Conservation (phyloP, 1,140 invertebrate genomes). For the Mya arenaria region DNA sequence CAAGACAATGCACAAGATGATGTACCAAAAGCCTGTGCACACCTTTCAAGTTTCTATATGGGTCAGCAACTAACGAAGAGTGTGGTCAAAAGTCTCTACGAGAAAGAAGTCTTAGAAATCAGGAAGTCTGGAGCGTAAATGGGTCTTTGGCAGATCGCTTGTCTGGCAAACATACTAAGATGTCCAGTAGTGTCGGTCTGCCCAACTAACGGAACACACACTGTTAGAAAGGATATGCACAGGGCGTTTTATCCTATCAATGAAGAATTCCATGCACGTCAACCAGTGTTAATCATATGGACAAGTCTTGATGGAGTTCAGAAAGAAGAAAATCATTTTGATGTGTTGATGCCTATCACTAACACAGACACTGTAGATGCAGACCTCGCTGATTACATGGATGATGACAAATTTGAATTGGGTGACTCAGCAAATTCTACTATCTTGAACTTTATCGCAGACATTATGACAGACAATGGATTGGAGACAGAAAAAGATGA, state of each 20-base stretch:
- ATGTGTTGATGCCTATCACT: not conserved
- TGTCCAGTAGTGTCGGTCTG: slow-evolving; percentile 12
- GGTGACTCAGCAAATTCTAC: slow-evolving; percentile 2
- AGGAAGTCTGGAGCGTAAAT: not conserved
- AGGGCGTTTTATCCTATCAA: not conserved
- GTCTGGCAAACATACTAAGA: not conserved
- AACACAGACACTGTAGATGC: not conserved
- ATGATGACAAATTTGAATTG: slow-evolving; percentile 6
- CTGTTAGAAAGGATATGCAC: slow-evolving; percentile 13
- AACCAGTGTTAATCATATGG: slow-evolving; percentile 19
- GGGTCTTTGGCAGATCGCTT: slow-evolving; percentile 16
- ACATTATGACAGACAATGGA: slow-evolving; percentile 1
- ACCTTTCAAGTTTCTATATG: not conserved
- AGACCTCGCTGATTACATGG: not conserved
- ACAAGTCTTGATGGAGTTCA: not conserved
- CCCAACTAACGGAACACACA: slow-evolving; percentile 2
- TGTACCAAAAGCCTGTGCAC: not conserved
- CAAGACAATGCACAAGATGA: not conserved
- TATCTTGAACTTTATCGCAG: slow-evolving; percentile 11
- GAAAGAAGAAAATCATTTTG: slow-evolving; percentile 7
- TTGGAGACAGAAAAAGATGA: not conserved
- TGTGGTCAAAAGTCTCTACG: not conserved
- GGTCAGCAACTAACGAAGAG: not conserved
- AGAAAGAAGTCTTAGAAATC: slow-evolving; percentile 3
- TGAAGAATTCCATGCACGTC: not conserved